Conservation (phyloP, 1,140 invertebrate species). For the Ceratosolen solmsi region DNA sequence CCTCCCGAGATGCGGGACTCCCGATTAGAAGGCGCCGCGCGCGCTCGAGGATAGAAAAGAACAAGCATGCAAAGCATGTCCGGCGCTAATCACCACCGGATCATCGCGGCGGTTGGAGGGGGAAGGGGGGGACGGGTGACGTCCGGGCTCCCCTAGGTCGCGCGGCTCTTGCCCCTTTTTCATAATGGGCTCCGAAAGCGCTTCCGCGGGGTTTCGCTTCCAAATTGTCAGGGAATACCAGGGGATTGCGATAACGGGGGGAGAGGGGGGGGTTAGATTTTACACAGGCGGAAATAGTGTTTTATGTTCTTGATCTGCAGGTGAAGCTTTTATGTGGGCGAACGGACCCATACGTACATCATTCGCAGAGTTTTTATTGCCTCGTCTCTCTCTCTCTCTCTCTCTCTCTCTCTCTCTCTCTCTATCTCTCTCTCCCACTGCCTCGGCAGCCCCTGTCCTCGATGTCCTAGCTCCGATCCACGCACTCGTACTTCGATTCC, state of each 20-base stretch:
- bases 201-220: neutral
- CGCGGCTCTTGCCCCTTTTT: neutral
- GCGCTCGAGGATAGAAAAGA: too few species aligned
- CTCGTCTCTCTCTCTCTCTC: too few species aligned
- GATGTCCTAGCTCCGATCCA: neutral
- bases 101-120: too few species aligned
- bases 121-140: too few species aligned
- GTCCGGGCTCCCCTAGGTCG: too few species aligned
- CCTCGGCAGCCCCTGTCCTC: too few species aligned
- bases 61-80: too few species aligned
- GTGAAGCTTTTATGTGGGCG: neutral
- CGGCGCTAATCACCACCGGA: neutral
- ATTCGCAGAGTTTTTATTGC: conserved; percentile 21
- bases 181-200: conserved; percentile 13
- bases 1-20: neutral
- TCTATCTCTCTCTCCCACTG: too few species aligned
- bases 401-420: too few species aligned
- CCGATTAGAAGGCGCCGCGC: neutral
- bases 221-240: too few species aligned
- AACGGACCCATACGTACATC: neutral
- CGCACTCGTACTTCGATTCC: neutral
- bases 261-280: neutral
- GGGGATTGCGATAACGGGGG: too few species aligned
- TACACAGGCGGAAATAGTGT: neutral
- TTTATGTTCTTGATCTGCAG: conserved; percentile 23